Evolutionary conservation across 1,140 invertebrate genomes (phyloP).

Genomic region (Idris sp.): DNA sequence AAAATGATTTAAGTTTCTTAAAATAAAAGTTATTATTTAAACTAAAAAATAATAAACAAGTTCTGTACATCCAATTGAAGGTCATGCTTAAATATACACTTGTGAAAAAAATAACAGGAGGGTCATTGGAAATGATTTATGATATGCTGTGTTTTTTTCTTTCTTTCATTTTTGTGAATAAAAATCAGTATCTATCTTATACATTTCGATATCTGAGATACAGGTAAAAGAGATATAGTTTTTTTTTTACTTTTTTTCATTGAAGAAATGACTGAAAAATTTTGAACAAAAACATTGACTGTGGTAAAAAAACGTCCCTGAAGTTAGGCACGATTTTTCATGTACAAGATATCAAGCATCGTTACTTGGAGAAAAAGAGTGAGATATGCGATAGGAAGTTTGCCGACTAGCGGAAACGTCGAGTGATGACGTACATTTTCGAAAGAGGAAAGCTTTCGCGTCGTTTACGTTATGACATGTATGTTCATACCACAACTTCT

Average conservation of each 20-base stretch:
- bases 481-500: slow-evolving; percentile 36
- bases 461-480: slow-evolving; percentile 54
- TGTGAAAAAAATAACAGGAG: no score
- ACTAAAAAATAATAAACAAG: no score
- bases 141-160: slow-evolving; percentile 63
- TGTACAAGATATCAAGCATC: slow-evolving; percentile 52
- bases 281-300: slow-evolving; percentile 11
- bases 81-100: no score
- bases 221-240: not conserved
- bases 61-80: no score
- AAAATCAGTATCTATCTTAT: no score
- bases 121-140: slow-evolving; percentile 78
- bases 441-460: slow-evolving; percentile 52
- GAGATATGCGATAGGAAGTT: slow-evolving; percentile 59
- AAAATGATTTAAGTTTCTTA: no score
- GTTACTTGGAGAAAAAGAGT: slow-evolving; percentile 54
- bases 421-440: slow-evolving; percentile 58
- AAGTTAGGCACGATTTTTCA: slow-evolving; percentile 53
- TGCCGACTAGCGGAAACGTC: slow-evolving; percentile 56
- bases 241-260: no score
- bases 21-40: no score
- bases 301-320: slow-evolving; percentile 16
- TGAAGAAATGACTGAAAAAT: slow-evolving; percentile 5
- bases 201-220: no score
- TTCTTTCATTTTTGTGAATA: no score